A percentile compares a stretch with the other conserved stretches of the same genome.
These are phyloP conservation scores for Carcina quercana DNA, from an alignment of 2,888 invertebrate genomes.

Conservation along the genomic window DNA sequence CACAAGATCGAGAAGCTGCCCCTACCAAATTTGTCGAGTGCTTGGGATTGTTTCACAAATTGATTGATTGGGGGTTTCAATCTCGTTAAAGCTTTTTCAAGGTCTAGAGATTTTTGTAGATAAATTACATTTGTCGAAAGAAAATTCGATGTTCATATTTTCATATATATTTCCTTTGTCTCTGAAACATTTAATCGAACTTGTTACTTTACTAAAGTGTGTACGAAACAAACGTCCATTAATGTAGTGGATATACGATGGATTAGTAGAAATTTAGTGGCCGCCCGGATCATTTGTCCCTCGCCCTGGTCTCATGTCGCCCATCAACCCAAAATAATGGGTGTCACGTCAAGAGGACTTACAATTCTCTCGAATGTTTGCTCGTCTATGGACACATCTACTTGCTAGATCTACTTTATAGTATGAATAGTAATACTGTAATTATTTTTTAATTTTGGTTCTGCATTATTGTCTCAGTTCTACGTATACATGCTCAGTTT, in stretches of 20 bases:
- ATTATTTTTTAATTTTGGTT: no score
- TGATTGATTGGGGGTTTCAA: background rate
- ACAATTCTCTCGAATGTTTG: conserved; percentile 2
- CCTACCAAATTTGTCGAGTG: conserved; percentile 1
- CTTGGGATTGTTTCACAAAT: conserved; percentile 1
- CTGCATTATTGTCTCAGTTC: no score
- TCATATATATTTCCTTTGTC: no score
- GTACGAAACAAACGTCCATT: no score
- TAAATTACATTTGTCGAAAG: background rate
- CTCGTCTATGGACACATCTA: no score
- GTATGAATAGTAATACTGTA: no score
- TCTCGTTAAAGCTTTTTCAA: background rate
- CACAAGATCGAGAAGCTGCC: conserved; percentile 2
- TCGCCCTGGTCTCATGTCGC: background rate
- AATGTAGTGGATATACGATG: background rate
- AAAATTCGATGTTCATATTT: background rate
- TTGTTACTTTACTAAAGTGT: no score
- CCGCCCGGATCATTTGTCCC: conserved; percentile 3
- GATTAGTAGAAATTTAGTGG: background rate
- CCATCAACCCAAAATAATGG: conserved; percentile 5
- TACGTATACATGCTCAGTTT: no score
- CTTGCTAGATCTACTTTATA: no score
- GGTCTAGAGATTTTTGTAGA: background rate
- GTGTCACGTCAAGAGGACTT: conserved; percentile 4
- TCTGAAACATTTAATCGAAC: no score